Evolutionary conservation across 2,888 invertebrate species (phyloP).

Genomic region (Petrolisthes manimaculis): DNA sequence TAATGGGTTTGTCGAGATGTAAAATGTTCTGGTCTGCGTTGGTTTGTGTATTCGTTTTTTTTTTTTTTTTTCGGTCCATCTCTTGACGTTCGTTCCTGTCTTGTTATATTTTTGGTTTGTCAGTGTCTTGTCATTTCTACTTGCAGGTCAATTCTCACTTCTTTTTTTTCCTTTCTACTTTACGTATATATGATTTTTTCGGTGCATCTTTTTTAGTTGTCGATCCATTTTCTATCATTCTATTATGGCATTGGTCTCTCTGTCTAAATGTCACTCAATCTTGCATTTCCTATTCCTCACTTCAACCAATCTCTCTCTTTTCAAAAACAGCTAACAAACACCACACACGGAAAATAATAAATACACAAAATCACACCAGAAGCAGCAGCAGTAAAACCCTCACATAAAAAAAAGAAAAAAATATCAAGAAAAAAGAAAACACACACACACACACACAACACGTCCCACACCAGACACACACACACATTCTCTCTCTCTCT

Average conservation of each 20-base stretch:
- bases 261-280: background rate
- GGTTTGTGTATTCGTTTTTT: background rate
- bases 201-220: background rate
- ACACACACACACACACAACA: conserved; percentile 4
- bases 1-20: too few species aligned
- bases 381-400: too few species aligned
- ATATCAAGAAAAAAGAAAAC: too few species aligned
- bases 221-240: background rate
- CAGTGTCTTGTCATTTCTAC: background rate
- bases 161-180: background rate
- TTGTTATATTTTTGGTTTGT: background rate
- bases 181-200: background rate
- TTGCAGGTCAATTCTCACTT: background rate
- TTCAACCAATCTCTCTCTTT: background rate
- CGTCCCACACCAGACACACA: background rate
- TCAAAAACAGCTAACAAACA: too few species aligned
- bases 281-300: background rate
- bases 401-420: too few species aligned
- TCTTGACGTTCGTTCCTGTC: background rate
- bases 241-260: background rate
- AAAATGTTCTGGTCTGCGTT: too few species aligned
- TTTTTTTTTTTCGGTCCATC: background rate
- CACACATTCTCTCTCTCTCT: background rate
- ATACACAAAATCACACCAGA: background rate
- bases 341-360: too few species aligned